Evolutionary conservation across 2,113 vertebrate species (phyloP), one percentile per base, ranked within the genome.

Genomic region (Cheirogaleus medius): DNA sequence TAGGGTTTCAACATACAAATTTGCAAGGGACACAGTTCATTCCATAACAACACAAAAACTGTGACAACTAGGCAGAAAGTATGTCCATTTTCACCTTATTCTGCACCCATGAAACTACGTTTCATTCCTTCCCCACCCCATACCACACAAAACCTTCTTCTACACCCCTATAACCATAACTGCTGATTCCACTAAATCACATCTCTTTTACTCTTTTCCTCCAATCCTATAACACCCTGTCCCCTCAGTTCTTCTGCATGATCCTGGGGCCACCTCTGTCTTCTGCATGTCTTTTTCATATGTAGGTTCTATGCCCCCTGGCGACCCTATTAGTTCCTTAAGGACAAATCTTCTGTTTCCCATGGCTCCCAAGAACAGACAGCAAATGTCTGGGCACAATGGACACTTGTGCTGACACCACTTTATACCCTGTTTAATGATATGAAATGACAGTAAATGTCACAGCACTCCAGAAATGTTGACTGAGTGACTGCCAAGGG

Each of bases 381-480:
- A 84, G 37, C 37, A 95, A 96, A 80, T 49, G 23, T 83, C 11
- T 89, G 25, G 80, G 47, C 56, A 82, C 34, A 88, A 39, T 73
- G 44, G 15, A 32, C 6, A 23, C 66, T 77, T 96, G 5, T 58
- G 71, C 56, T 90, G 34, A 96, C 95, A 88, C 14, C 14, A 39
- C 3, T 2, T 92, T 90, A 71, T 39, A 44, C 29, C 15, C 20
- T 77, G 21, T 91, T 93, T 92, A 94, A 91, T 87, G 83, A 80
- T 87, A 68, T 42, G 21, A 90, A 94, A 84, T 94, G 80, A 92
- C 25, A 95, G 77, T 78, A 96, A 97, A 97, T 97, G 90, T 96
- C 92, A 97, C n/a, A 10, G 52, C 49, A 42, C 9, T 94, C 64
- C 56, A 92, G 80, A 92, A 93, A 68, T 92, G 87, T 96, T 95